Evolutionary conservation across 2,888 invertebrate species (phyloP), one percentile per base, ranked within the genome.

Genomic region (Geotrupes spiniger): DNA sequence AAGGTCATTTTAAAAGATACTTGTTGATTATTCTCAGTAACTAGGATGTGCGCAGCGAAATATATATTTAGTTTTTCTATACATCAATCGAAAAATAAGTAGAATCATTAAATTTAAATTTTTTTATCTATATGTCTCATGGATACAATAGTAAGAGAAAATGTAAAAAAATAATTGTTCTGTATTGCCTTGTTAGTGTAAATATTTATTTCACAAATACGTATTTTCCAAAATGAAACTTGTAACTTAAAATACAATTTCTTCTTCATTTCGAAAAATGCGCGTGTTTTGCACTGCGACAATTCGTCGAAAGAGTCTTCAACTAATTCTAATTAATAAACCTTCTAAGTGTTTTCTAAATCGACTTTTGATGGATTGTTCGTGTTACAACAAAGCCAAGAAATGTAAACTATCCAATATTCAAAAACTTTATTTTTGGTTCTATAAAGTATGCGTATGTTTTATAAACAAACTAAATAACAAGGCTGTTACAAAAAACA

Each of bases 401-500:
- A n/a, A n/a, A n/a, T n/a, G n/a, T n/a, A 48, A 38, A 16, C 43
- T 46, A 39, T 54, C 52, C 51, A 54, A 54, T 54, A 52, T 54
- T 56, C 54, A 52, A 56, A 21, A 21, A 52, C 39, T 42, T 52
- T 21, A 52, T 51, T 56, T 21, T 21, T 38, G 39, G 38, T 43
- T 42, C 42, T 50, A 46, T 50, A 43, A 31, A 38, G 33, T 31
- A 41, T 16, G 29, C 64, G 64, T 65, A 64, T 63, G 62, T 64
- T 65, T 64, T 65, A 62, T 65, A 64, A 63, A 62, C 61, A 63
- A 62, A 63, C 57, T 54, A 60, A 61, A 62, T 61, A 63, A 63
- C 52, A 67, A 66, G 67, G 66, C 67, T 67, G 66, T 68, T 68
- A 64, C 57, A 60, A 59, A 56, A 57, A 59, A 53, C 6, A 21